Evolutionary conservation across 2,888 invertebrate species (phyloP), one percentile per base, ranked within the genome.

Genomic region (Epinotia brunnichana): DNA sequence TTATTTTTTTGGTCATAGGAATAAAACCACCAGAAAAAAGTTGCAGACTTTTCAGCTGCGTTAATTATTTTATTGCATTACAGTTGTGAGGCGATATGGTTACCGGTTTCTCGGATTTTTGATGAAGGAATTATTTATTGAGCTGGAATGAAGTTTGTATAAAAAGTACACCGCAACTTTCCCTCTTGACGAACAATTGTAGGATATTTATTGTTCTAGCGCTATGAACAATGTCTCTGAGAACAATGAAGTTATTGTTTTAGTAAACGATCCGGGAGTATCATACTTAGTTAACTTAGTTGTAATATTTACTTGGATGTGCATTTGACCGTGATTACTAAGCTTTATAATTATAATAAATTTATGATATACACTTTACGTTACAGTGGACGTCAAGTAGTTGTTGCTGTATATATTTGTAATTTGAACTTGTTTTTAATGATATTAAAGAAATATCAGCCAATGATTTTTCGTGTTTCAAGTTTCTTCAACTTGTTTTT

Each of bases 321-420:
- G 41, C 51, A 17, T 41, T 73, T 63, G 24, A 73, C 41, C 53
- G 69, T 63, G 73, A 73, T 63, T 63, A 69, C 57, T 63, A 59
- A 68, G 73, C 73, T 73, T 73, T 73, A 73, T 56, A 61, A 19
- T 44, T 73, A 69, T 56, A 61, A 19, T 44, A 24, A 56, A 15
- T 56, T 21, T 24, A 48, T 44, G 21, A 44, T 62, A 62, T 62
- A 62, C 24, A 24, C 48, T 54, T 35, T 67, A 39, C n/a, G 60
- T 71, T 71, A 71, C 44, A 60, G 53, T 7, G 13, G 59, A 59
- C 59, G 35, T 60, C 64, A 44, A 60, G 19, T n/a, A n/a, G 64
- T 54, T 70, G 62, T 64, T 61, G 72, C 56, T 71, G 56, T 67
- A 56, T 67, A 56, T 61, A 56, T 61, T 67, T 56, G 44, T 62